Conservation (phyloP, 2,113 vertebrate species). For the Lepisosteus osseus region DNA sequence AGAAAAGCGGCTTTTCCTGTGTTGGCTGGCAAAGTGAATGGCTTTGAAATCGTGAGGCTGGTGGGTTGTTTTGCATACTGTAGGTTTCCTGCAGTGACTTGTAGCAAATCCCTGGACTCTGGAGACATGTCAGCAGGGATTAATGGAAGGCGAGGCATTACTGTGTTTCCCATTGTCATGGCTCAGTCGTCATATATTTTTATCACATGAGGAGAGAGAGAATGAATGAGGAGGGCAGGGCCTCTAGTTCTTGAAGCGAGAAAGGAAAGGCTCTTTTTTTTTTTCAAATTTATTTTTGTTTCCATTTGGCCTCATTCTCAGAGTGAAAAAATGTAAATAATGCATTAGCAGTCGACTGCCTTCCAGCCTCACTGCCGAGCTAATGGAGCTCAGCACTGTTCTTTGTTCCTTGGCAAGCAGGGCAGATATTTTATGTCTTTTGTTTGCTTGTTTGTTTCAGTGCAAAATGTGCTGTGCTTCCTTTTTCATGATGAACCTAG, state of each 20-base stretch:
- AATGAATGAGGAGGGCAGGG: slow-evolving; percentile 48
- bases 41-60: slow-evolving; percentile 55
- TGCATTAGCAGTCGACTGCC: slow-evolving; percentile 45
- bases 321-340: slow-evolving; percentile 55
- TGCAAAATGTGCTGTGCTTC: too few species aligned
- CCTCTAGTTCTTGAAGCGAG: neutral
- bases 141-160: slow-evolving; percentile 61
- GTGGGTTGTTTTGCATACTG: slow-evolving; percentile 64
- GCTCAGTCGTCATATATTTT: slow-evolving; percentile 55
- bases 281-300: slow-evolving; percentile 42
- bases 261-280: slow-evolving; percentile 9
- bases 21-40: slow-evolving; percentile 36
- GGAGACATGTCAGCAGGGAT: slow-evolving; percentile 71
- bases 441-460: too few species aligned
- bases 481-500: too few species aligned
- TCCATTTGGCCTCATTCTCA: slow-evolving; percentile 59
- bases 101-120: slow-evolving; percentile 71
- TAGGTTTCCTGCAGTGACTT: slow-evolving; percentile 67
- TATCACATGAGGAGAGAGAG: slow-evolving; percentile 59
- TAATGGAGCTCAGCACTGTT: neutral
- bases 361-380: neutral
- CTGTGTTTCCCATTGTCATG: slow-evolving; percentile 69
- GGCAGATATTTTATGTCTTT: too few species aligned
- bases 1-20: slow-evolving; percentile 53
- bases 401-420: neutral